phyloP scores from a whole-genome alignment of 1,140 invertebrate species.

The Saxidomus purpurata region DNA sequence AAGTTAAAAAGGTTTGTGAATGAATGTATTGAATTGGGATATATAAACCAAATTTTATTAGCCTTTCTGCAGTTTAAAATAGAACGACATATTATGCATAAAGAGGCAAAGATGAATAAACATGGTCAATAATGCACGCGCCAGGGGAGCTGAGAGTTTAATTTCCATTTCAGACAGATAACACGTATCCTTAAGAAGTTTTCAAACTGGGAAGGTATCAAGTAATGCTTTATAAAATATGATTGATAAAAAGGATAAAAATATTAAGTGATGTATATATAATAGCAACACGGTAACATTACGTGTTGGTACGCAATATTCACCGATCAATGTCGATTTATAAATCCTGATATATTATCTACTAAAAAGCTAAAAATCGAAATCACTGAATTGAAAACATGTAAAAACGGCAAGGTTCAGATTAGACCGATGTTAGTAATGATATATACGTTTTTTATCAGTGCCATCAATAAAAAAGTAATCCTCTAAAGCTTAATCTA shows the following conservation, averaged over 20 bases:
- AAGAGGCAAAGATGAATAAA: neutral
- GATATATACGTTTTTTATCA: neutral
- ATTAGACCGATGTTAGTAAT: neutral
- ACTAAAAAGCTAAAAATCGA: neutral
- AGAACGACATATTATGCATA: neutral
- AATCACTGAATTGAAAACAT: conserved; percentile 6
- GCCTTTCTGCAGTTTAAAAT: neutral
- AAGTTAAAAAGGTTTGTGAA: neutral
- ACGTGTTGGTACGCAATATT: neutral
- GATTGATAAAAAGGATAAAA: neutral
- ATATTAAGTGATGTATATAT: neutral
- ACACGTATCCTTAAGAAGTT: neutral
- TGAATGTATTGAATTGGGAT: neutral
- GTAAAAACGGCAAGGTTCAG: neutral
- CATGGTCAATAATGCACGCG: neutral
- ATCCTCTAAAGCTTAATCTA: too few relatives aligned
- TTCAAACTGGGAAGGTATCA: neutral
- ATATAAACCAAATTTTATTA: neutral
- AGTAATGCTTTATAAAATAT: conserved; percentile 4
- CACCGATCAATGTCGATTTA: neutral
- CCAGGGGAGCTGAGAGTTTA: neutral
- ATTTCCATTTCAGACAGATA: neutral
- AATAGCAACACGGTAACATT: neutral
- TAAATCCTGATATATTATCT: neutral
- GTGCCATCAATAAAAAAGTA: too few relatives aligned